Evolutionary conservation across 1,140 invertebrate genomes (phyloP), one percentile per base, ranked within the genome.

Genomic region (Lepidurus arcticus): DNA sequence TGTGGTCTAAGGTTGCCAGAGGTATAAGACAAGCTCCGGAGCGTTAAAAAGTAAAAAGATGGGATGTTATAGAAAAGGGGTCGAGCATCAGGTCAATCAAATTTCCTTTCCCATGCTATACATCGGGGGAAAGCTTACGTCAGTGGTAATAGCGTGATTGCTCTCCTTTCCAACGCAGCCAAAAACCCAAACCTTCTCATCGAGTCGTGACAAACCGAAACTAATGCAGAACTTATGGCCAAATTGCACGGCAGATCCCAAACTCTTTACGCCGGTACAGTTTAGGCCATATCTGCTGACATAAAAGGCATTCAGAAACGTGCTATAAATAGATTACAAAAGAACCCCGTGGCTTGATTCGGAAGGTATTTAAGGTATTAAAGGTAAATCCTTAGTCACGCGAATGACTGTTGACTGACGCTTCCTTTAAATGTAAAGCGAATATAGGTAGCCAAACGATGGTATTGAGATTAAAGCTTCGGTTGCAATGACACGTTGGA

Each of bases 71-170:
- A 65, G 53, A 21, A 65, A 65, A 65, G 53, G 21, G 53, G 53
- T 65, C 53, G 53, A 65, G 53, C 13, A 65, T 65, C 8, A 65
- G 53, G 53, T 65, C 53, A 65, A 65, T 65, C 53, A 65, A 65
- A 65, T 65, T 65, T 65, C 53, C 53, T 65, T 65, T 65, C 53
- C 21, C 21, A 9, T 13, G 53, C 4, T 9, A 21, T 21, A 21
- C 53, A 65, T 13, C 16, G 53, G 45, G 16, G 45, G 21, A 65
- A 65, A 65, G 53, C n/a, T 65, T 65, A 65, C 53, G 53, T 65
- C 53, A 21, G 53, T n/a, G 16, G 16, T 5, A 7, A 65, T 21
- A 13, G n/a, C 21, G 21, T n/a, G 53, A 21, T n/a, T 65, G 53
- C 53, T 65, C 53, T 21, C 16, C 53, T 65, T 65, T 65, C 53